These are phyloP conservation scores for Syngnathus scovelli DNA, from an alignment of 2,113 vertebrate species.

Conservation along the genomic window DNA sequence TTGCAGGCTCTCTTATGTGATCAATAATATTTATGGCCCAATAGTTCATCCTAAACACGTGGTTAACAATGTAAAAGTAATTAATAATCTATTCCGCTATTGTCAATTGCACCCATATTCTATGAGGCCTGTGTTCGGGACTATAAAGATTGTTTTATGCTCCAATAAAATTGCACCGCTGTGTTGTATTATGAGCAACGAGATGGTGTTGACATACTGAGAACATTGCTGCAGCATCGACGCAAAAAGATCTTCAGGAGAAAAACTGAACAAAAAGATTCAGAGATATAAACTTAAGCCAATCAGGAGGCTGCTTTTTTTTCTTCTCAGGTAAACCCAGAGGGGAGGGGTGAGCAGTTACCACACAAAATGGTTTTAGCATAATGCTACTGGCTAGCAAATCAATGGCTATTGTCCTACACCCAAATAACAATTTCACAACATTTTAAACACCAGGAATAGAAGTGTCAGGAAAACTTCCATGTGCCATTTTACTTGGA, in stretches of 20 bases:
- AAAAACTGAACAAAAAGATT: background rate
- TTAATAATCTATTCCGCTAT: background rate
- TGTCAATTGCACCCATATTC: background rate
- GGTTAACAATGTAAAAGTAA: background rate
- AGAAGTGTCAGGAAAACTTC: background rate
- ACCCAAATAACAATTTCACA: background rate
- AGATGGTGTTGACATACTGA: background rate
- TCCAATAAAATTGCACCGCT: background rate
- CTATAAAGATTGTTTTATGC: background rate
- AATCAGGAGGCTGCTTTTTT: background rate
- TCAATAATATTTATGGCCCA: background rate
- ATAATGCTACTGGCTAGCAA: background rate
- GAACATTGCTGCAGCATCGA: background rate
- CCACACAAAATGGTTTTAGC: background rate
- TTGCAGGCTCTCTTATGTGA: background rate
- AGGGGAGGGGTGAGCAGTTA: too few species aligned
- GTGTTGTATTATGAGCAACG: background rate
- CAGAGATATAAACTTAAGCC: background rate
- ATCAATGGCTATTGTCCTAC: background rate
- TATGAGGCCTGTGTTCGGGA: background rate
- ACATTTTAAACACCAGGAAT: background rate
- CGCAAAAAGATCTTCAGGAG: background rate
- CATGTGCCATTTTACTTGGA: background rate
- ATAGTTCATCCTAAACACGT: background rate
- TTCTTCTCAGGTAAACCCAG: too few species aligned